Base-by-base conservation (phyloP, 2,113 vertebrate genomes). In the Tenebrosternarchus preto region DNA sequence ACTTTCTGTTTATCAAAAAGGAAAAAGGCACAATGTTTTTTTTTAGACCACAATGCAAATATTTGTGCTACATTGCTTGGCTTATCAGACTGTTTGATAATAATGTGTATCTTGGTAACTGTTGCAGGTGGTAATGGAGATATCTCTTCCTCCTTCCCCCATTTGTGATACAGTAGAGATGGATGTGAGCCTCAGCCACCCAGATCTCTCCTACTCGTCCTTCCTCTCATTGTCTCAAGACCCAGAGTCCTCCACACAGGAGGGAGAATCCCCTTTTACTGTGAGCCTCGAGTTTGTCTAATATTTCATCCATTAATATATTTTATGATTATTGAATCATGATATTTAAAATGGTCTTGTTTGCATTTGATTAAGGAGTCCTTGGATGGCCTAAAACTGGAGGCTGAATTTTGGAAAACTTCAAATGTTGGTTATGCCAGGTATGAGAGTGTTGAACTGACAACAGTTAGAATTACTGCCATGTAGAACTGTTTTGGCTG, bases 111-210 rank as follows among this genome's bases (percentile, higher is more conserved):
- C 9, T 5, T 53, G 67, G 12, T 27, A 43, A 73, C 19, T 84
- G 6, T 85, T 80, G 8, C 87, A 95, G 94, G 89, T 92, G 29
- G 78, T 86, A 0, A 46, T 90, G 83, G 93, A 94, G 25, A 71
- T 89, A 57, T 90, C 89, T 0, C 77, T 80, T 27, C 88, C 90
- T 39, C 82, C 92, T 0, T 88, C 90, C 17, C 85, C 90, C 0
- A 66, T 90, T 24, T 89, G 88, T 81, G 90, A 92, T 69, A 91
- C 89, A 7, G 91, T 93, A 82, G 93, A 94, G 82, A 93, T 94
- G 91, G 93, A 95, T 0, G 84, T 92, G 39, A 85, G 84, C 73
- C 80, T 93, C 7, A 87, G 84, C 71, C 91, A 89, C 29, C 88
- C 90, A 1, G 76, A 83, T 8, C 70, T 86, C 19, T 89, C 90